These are phyloP conservation scores for Poecile montanus DNA, from an alignment of 2,797 vertebrate species.

Conservation along the genomic window DNA sequence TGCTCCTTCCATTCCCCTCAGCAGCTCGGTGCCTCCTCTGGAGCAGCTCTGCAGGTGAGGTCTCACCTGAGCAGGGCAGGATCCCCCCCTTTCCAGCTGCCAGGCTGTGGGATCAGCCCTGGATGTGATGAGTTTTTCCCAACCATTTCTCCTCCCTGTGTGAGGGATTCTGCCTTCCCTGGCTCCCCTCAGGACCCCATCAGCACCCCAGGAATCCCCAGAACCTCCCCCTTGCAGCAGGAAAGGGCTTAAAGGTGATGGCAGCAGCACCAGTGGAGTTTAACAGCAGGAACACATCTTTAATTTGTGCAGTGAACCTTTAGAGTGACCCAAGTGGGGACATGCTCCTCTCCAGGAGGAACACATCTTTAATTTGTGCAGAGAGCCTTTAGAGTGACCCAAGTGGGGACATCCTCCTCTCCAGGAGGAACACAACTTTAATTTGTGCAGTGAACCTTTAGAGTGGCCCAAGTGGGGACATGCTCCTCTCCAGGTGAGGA, in stretches of 20 bases:
- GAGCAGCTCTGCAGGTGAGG: background rate
- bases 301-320: background rate
- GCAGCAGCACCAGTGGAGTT: background rate
- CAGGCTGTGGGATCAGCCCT: background rate
- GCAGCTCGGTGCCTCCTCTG: background rate
- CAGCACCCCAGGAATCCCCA: background rate
- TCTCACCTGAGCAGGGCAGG: background rate
- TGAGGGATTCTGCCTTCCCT: background rate
- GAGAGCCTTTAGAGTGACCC: too few relatives aligned
- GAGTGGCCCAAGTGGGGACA: too few relatives aligned
- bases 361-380: too few relatives aligned
- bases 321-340: background rate
- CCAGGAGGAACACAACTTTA: background rate
- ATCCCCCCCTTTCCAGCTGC: background rate
- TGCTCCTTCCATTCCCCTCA: background rate
- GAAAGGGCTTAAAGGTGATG: background rate
- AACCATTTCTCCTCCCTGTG: background rate
- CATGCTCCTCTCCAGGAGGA: background rate
- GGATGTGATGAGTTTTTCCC: fast-evolving
- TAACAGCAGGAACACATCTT: background rate
- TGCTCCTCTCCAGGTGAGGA: background rate
- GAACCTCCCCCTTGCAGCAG: background rate
- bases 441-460: too few relatives aligned
- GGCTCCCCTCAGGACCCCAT: background rate
- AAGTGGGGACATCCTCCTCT: background rate